Percentiles rank a stretch among this genome's conserved stretches.
These are phyloP conservation scores for Ictalurus punctatus DNA, from an alignment of 2,113 vertebrate genomes.

Conservation along the genomic window DNA sequence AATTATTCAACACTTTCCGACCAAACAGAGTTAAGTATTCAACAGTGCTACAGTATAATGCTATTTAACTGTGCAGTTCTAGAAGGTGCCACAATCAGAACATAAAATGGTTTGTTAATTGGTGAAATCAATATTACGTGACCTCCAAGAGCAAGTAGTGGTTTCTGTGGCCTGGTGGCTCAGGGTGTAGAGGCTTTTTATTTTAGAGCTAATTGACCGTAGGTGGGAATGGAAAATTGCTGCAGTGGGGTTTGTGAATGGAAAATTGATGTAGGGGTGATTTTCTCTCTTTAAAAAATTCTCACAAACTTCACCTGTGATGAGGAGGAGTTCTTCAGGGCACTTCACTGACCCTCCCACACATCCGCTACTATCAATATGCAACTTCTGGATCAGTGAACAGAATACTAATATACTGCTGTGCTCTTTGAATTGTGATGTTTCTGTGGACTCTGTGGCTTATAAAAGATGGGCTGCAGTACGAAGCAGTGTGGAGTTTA, in stretches of 20 bases:
- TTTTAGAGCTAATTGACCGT: neutral
- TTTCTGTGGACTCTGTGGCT: neutral
- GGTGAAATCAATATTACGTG: neutral
- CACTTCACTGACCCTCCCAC: conserved; percentile 15
- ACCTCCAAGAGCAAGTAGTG: neutral
- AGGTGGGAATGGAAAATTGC: neutral
- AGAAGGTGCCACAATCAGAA: neutral
- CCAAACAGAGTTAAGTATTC: neutral
- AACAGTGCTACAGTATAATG: neutral
- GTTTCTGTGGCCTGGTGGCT: neutral
- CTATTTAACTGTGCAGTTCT: neutral
- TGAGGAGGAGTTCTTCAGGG: neutral
- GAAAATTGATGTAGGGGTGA: conserved; percentile 1
- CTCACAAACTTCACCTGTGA: conserved; percentile 8
- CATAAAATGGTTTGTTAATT: neutral
- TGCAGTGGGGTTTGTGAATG: neutral
- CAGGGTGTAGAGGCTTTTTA: too few relatives aligned
- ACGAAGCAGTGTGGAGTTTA: neutral
- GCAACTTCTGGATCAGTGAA: conserved; percentile 26
- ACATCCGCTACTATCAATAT: conserved; percentile 44
- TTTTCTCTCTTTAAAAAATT: conserved; percentile 25
- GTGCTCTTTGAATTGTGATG: conserved; percentile 40
- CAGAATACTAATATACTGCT: conserved; percentile 37
- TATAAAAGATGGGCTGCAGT: neutral
- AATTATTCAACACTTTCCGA: neutral